Base-by-base conservation (phyloP, 2,113 vertebrate species). In the Hemiprocne comata region DNA sequence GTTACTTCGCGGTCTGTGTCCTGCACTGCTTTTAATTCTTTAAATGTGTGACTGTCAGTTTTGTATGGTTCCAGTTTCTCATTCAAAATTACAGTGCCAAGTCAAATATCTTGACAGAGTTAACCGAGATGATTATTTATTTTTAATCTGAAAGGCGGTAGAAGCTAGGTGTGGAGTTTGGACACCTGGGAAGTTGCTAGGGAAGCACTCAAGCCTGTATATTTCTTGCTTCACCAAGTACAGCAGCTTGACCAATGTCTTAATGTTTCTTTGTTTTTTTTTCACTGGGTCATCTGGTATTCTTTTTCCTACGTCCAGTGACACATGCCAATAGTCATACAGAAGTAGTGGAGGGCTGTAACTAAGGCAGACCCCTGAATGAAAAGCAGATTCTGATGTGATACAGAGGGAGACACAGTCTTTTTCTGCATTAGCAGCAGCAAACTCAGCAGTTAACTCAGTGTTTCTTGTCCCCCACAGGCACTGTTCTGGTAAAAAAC, bases 271-370 rank as follows among this genome's bases (percentile, higher is more conserved):
- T 85, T 64, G 18, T 28, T 31, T 79, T 61, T 9, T 64, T 90
- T 82, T 85, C 20, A 55, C 40, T 57, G 14, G 11, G 40, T 61
- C 61, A 78, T 1, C n/a, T 60, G 33, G 23, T 34, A 25, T 65
- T 31, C 21, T 54, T 82, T 57, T 48, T 70, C 71, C 53, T 33
- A 29, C 50, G 60, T 46, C 51, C 53, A 74, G 17, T 60, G 53
- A 64, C 33, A 67, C 12, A 33, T 1, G 1, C 17, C 15, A 21
- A 60, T 16, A 55, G 61, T 4, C 0, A 0, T n/a, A 21, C 6
- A 85, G 61, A 87, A 79, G 67, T 6, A 85, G 44, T 3, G 3
- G 10, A 33, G 29, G 24, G 29, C 25, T 94, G 25, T 67, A 78
- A 50, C 33, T 51, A 64, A 55, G 69, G 65, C 15, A 88, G 42